Evolutionary conservation across 2,113 vertebrate genomes (phyloP), one percentile per base, ranked within the genome.

Genomic region (Anas platyrhynchos): DNA sequence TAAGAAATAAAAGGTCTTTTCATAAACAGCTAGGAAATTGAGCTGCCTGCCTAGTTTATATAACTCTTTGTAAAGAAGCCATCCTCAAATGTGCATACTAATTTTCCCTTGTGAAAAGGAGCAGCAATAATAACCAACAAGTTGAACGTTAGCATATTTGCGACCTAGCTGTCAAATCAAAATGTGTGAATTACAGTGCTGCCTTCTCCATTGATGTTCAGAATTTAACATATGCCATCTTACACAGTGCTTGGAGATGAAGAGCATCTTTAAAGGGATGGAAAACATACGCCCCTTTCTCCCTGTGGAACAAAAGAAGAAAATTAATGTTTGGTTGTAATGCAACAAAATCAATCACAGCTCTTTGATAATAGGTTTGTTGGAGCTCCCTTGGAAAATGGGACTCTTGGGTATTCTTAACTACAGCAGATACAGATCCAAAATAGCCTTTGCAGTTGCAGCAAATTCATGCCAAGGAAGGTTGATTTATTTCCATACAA

Each of bases 41-140:
- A 88, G 22, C 75, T 1, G 29, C 68, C 85, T 91, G 89, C 63
- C 36, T 91, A 34, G 46, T 74, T 94, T 83, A 59, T 88, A 43
- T 63, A 83, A 83, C 62, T 91, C 68, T 94, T 83, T 88, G 87
- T 55, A 81, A 62, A 88, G 68, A 88, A 96, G 65, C 83, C 85
- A 91, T 81, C 56, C 73, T 90, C 83, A 81, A 93, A 90, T 48
- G 48, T 78, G 85, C 96, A 94, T 93, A 83, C 72, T 94, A 91
- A 95, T 96, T 88, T 91, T 81, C 93, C 83, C 90, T 81, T 65
- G 79, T 93, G 95, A 96, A 97, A 94, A 95, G 91, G 94, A 96
- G 88, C 83, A 97, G 93, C 90, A 81, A 31, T 91, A 90, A 90
- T 91, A 94, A 94, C 72, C 88, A 96, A 83, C 88, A 93, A 95